Evolutionary conservation across 2,888 invertebrate species (phyloP), one percentile per base, ranked within the genome.

Genomic region (Chorisops tibialis): DNA sequence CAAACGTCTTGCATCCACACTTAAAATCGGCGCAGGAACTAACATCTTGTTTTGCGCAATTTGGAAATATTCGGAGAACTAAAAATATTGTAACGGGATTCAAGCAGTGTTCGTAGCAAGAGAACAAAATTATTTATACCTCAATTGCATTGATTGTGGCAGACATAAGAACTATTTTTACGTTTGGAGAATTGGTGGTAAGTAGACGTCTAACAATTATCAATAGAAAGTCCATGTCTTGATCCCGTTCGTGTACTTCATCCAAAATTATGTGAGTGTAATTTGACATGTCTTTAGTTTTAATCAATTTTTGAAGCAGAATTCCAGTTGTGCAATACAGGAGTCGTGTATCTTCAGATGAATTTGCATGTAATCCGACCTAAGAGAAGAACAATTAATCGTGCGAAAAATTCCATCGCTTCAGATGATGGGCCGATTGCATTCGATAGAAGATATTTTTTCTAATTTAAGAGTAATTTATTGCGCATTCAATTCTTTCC

Each of bases 231-330:
- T 97, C 97, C 83, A 94, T 91, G 22, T 96, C 91, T 73, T 92
- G 88, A 68, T 91, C 91, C 39, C 97, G 82, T 76, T 97, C 97
- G 70, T 97, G 95, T 0, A 96, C 91, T 80, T 97, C 96, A 73
- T 96, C 96, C 6, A 97, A 80, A 63, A 96, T 87, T 38, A 97
- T 85, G 73, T 97, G 97, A 0, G 95, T 93, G 71, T 83, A 96
- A 63, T 87, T 83, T 47, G 85, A 82, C 79, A 96, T 81, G 21
- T 83, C 84, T 74, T 90, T 91, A 0, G 81, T 72, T 18, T 73
- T 73, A 35, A 96, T 87, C 72, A 83, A 63, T 75, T 87, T 90
- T 73, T 94, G 89, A 9, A 96, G 80, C 39, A 96, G 80, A 2
- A 94, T 87, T 61, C 93, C 96, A 14, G 95, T 93, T 0, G 97